A percentile compares a stretch with the other conserved stretches of the same genome.
Conservation (phyloP, 1,140 invertebrate genomes). For the Trachelipus rathkii region DNA sequence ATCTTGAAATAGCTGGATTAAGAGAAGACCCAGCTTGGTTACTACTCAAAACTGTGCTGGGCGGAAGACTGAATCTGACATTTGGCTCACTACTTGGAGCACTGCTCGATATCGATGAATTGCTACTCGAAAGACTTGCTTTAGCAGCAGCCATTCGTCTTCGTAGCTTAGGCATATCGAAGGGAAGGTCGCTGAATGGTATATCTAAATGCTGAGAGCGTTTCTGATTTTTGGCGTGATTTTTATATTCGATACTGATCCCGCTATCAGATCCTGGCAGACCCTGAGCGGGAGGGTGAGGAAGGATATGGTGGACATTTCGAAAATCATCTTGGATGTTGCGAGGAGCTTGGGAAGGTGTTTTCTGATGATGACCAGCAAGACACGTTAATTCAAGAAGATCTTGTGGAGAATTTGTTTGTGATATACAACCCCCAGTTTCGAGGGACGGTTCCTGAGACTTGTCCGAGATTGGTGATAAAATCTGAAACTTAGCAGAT, state of each 20-base stretch:
- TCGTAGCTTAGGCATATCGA: conserved; percentile 81
- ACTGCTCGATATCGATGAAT: conserved; percentile 40
- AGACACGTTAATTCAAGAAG: conserved; percentile 55
- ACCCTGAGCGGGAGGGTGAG: conserved; percentile 54
- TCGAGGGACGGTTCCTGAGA: conserved; percentile 65
- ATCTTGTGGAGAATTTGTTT: conserved; percentile 40
- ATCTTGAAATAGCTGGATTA: conserved; percentile 38
- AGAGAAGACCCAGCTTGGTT: conserved; percentile 19
- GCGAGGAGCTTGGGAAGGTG: conserved; percentile 59
- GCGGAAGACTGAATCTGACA: conserved; percentile 24
- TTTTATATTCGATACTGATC: conserved; percentile 65
- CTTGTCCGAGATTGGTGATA: conserved; percentile 84
- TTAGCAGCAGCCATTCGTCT: conserved; percentile 59
- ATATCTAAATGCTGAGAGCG: conserved; percentile 47
- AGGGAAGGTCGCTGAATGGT: conserved; percentile 70
- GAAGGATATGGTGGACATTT: conserved; percentile 60
- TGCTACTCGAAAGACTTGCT: conserved; percentile 41
- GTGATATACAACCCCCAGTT: conserved; percentile 33
- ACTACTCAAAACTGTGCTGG: conserved; percentile 10
- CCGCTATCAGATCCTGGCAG: conserved; percentile 78
- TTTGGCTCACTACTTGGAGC: conserved; percentile 33
- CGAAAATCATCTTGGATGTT: conserved; percentile 49
- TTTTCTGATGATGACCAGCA: conserved; percentile 69
- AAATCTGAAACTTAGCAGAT: conserved; percentile 70
- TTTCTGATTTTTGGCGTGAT: neutral